A percentile compares a stretch with the other conserved stretches of the same genome.
phyloP scores from a whole-genome alignment of 2,888 invertebrate genomes.

The Litoditis marina region DNA sequence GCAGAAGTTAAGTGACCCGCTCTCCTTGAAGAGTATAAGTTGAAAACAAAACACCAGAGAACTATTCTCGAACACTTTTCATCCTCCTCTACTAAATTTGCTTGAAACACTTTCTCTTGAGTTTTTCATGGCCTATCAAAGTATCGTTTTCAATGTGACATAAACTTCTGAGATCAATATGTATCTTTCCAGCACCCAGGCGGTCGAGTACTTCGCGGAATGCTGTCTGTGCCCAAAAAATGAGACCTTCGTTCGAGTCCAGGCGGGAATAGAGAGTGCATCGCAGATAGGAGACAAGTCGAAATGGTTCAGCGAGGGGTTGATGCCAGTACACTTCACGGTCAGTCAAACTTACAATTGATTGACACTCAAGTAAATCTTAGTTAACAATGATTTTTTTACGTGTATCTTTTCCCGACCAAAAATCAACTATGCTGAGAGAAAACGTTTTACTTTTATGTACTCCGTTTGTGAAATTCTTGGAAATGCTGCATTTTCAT shows the following conservation, averaged over 20 bases:
- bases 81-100: too few species aligned
- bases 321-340: constrained; percentile 84
- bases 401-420: too few species aligned
- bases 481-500: too few species aligned
- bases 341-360: constrained; percentile 65
- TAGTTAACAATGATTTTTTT: neutral
- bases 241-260: constrained; percentile 92
- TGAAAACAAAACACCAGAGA: too few species aligned
- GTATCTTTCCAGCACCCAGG: constrained; percentile 68
- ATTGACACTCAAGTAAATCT: neutral
- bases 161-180: neutral
- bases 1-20: too few species aligned
- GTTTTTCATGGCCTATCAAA: too few species aligned
- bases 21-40: too few species aligned
- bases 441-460: neutral
- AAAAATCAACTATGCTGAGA: neutral
- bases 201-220: constrained; percentile 96
- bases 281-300: constrained; percentile 92
- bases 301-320: constrained; percentile 86
- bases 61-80: too few species aligned
- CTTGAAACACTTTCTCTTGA: too few species aligned
- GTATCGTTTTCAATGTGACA: too few species aligned
- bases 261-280: constrained; percentile 90
- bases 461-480: too few species aligned
- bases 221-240: constrained; percentile 96